Evolutionary conservation across 2,888 invertebrate species (phyloP).

Genomic region (Didymodactylos carnosus): DNA sequence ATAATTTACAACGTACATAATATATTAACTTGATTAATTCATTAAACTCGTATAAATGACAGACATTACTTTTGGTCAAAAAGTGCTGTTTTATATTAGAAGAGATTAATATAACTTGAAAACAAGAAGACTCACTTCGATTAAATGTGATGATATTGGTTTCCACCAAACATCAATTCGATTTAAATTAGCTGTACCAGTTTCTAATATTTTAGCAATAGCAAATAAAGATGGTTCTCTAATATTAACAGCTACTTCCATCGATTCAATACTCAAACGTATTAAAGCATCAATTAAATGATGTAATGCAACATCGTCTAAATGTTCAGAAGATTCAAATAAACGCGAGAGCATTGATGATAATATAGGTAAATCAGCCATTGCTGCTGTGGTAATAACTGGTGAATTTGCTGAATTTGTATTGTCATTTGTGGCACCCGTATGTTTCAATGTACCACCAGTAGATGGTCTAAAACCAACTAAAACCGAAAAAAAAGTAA

Average conservation of each 20-base stretch:
- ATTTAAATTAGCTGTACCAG: constrained; percentile 74
- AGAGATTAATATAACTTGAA: constrained; percentile 18
- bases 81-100: no score
- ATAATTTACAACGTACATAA: constrained; percentile 13
- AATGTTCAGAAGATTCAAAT: constrained; percentile 51
- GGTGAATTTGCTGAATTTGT: constrained; percentile 19
- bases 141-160: constrained; percentile 76
- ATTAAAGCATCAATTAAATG: constrained; percentile 87
- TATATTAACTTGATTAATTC: no score
- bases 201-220: constrained; percentile 91
- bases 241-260: constrained; percentile 85
- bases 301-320: constrained; percentile 79
- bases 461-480: constrained; percentile 82
- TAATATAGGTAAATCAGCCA: constrained; percentile 74
- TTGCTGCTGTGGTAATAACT: constrained; percentile 74
- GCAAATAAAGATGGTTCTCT: constrained; percentile 88
- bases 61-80: no score
- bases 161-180: constrained; percentile 83
- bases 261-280: constrained; percentile 80
- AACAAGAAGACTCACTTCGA: constrained; percentile 42
- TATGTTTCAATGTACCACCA: constrained; percentile 60
- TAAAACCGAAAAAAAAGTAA: no score
- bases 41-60: no score
- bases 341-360: constrained; percentile 51
- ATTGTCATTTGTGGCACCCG: constrained; percentile 9